Percentiles rank a stretch among this genome's conserved stretches.
Conservation (phyloP, 2,797 vertebrate species). For the Anguilla anguilla region DNA sequence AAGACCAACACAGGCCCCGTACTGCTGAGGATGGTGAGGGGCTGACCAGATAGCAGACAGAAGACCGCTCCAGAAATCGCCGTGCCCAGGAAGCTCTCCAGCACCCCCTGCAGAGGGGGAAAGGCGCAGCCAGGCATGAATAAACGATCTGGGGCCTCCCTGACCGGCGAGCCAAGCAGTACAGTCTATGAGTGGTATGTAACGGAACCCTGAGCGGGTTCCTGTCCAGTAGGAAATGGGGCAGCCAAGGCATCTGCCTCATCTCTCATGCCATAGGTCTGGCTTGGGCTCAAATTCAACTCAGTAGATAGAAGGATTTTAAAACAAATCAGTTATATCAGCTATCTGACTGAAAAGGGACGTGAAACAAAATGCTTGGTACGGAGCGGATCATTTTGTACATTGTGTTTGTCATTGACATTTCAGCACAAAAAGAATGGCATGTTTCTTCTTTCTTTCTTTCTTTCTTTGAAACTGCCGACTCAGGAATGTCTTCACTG, state of each 20-base stretch:
- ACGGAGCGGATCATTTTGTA: background rate
- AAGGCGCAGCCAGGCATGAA: background rate
- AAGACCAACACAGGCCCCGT: conserved; percentile 97
- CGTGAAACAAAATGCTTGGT: background rate
- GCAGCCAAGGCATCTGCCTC: background rate
- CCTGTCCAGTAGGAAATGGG: background rate
- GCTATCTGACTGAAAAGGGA: background rate
- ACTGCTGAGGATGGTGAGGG: conserved; percentile 95
- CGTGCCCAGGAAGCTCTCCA: conserved; percentile 97
- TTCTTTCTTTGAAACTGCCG: background rate
- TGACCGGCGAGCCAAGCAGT: background rate
- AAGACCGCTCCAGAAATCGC: conserved; percentile 88
- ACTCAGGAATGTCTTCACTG: background rate
- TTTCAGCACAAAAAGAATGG: background rate
- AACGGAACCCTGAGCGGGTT: background rate
- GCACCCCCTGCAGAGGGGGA: conserved; percentile 73
- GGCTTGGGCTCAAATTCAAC: background rate
- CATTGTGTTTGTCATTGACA: background rate
- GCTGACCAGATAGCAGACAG: conserved; percentile 91
- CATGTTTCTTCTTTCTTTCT: background rate
- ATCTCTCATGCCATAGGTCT: background rate
- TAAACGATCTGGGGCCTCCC: background rate
- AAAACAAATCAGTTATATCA: background rate
- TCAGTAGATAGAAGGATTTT: background rate
- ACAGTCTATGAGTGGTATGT: background rate